Percentiles rank a stretch among this genome's conserved stretches.
Evolutionary conservation across 2,113 vertebrate genomes (phyloP).

Genomic region (Acanthochromis polyacanthus): DNA sequence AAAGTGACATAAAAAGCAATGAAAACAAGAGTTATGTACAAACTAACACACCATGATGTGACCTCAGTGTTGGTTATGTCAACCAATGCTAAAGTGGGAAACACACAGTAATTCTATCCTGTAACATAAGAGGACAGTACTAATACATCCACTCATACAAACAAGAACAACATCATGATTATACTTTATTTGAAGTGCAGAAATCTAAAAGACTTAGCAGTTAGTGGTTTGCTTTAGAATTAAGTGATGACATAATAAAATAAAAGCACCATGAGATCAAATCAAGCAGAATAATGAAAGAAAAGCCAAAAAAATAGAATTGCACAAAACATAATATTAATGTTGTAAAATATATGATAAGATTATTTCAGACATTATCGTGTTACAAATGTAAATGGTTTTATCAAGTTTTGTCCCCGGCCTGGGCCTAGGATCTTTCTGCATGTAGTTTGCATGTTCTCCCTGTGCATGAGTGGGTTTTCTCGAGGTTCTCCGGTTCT

Average conservation of each 20-base stretch:
- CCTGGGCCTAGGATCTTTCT: no score
- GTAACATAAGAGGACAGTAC: background rate
- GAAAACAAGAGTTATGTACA: background rate
- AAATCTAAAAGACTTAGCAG: background rate
- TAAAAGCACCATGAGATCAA: background rate
- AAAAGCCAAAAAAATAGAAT: background rate
- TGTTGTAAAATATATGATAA: no score
- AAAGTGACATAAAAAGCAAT: background rate
- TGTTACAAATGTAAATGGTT: no score
- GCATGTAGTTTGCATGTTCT: no score
- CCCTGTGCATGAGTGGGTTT: no score
- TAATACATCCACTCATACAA: background rate
- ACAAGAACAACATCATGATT: constrained; percentile 7
- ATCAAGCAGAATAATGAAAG: background rate
- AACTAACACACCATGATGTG: background rate
- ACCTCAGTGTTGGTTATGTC: background rate
- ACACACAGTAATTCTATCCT: constrained; percentile 4
- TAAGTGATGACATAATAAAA: background rate
- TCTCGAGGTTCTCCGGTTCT: no score
- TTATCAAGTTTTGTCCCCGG: no score
- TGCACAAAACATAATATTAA: background rate
- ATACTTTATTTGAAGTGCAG: background rate
- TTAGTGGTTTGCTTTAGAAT: background rate
- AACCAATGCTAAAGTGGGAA: background rate
- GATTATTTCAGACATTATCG: no score